phyloP scores from a whole-genome alignment of 2,888 invertebrate genomes.

The Tenthredo amoena region DNA sequence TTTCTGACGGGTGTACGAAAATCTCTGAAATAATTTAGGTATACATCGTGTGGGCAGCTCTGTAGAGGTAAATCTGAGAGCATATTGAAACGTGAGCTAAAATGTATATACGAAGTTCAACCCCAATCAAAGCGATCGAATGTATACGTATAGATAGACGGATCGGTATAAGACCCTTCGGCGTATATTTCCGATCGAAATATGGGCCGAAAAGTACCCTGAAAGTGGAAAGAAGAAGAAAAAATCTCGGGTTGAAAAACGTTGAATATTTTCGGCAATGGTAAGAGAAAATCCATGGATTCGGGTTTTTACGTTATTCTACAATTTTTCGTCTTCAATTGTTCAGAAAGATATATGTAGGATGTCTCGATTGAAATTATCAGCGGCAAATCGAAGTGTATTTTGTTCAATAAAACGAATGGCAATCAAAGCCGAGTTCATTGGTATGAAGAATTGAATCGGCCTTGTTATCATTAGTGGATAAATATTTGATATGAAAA shows the following conservation, averaged over 20 bases:
- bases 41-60: neutral
- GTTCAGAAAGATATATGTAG: no score
- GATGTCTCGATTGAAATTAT: no score
- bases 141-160: neutral
- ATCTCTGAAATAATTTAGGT: neutral
- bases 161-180: neutral
- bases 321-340: no score
- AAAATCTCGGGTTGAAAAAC: no score
- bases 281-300: neutral
- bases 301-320: neutral
- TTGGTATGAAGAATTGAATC: neutral
- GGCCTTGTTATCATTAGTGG: neutral
- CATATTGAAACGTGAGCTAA: neutral
- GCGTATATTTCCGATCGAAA: neutral
- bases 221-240: neutral
- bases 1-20: neutral
- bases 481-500: neutral
- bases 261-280: no score
- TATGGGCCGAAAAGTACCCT: neutral
- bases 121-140: neutral
- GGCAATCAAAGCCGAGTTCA: neutral
- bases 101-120: neutral
- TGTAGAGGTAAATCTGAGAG: neutral
- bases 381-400: neutral
- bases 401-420: neutral